Evolutionary conservation across 2,888 invertebrate genomes (phyloP), one percentile per base, ranked within the genome.

Genomic region (Drosophila demipolita): DNA sequence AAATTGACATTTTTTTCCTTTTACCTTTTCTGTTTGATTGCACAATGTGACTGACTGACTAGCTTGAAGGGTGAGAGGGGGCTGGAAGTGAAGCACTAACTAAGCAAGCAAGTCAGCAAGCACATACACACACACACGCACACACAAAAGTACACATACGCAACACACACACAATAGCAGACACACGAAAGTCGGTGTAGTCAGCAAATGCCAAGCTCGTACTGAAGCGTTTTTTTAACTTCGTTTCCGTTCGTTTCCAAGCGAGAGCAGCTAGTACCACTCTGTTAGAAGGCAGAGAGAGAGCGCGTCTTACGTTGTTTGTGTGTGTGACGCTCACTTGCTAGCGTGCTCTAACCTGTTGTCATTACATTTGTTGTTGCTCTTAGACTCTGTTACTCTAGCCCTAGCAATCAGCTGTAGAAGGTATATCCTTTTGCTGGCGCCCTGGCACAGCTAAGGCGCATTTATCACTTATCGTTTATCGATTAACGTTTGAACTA

Each of bases 171-270:
- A 58, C 36, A 61, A 23, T 38, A 53, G 55, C 49, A 67, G 70
- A 82, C 63, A 50, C 36, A 61, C 48, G 32, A 36, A 58, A 68
- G 68, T 68, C 59, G 68, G 70, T 80, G 84, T 84, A 88, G 85
- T 64, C 87, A 81, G 63, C 91, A 91, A 91, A 91, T 88, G 91
- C 88, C 91, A 88, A 90, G 83, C 82, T 75, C 60, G 73, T 81
- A 91, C 91, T 91, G 91, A 91, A 80, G 67, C 86, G 75, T 42
- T 62, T 80, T 58, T 67, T 81, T 60, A 77, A 82, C 82, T 87
- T 76, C 87, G 74, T 89, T 87, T 82, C 90, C 78, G 82, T 72
- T 85, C 85, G 86, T 86, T 85, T 86, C 87, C 48, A 23, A 69
- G 65, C 81, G 70, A 48, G 55, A 33, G 63, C 38, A 36, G 49